Conservation (phyloP, 2,888 invertebrate species). For the Nomada ferruginata region DNA sequence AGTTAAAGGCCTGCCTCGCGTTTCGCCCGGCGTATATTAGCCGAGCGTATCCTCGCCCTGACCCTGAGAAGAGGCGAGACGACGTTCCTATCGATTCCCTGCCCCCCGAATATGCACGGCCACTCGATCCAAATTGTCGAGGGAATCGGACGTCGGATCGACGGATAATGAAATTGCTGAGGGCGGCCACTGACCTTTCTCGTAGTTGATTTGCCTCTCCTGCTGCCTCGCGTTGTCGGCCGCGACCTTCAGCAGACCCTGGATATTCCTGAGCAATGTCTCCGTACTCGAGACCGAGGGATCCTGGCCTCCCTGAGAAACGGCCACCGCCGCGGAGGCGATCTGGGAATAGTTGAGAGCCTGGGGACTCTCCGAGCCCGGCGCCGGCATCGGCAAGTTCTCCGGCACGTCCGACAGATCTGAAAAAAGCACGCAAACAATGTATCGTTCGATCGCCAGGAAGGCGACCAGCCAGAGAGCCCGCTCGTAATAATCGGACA, state of each 20-base stretch:
- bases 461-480: background rate
- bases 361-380: slow-evolving; percentile 86
- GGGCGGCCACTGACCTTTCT: slow-evolving; percentile 92
- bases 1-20: slow-evolving; percentile 77
- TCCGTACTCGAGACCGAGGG: slow-evolving; percentile 93
- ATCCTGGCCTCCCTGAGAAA: slow-evolving; percentile 86
- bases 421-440: slow-evolving; percentile 79
- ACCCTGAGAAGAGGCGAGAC: background rate
- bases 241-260: slow-evolving; percentile 98
- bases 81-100: slow-evolving; percentile 25
- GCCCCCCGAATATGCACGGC: too few species aligned
- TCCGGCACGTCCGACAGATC: slow-evolving; percentile 92
- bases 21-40: slow-evolving; percentile 76
- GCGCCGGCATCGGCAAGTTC: slow-evolving; percentile 88
- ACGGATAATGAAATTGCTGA: slow-evolving; percentile 84
- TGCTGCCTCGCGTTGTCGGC: slow-evolving; percentile 98
- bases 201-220: slow-evolving; percentile 97
- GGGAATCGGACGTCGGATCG: slow-evolving; percentile 71
- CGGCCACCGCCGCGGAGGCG: slow-evolving; percentile 87
- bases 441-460: background rate
- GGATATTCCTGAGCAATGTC: slow-evolving; percentile 96
- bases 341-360: slow-evolving; percentile 93
- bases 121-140: too few species aligned
- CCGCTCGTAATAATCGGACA: background rate
- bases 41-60: slow-evolving; percentile 46